phyloP scores from a whole-genome alignment of 1,140 invertebrate species.

The Procambarus clarkii region DNA sequence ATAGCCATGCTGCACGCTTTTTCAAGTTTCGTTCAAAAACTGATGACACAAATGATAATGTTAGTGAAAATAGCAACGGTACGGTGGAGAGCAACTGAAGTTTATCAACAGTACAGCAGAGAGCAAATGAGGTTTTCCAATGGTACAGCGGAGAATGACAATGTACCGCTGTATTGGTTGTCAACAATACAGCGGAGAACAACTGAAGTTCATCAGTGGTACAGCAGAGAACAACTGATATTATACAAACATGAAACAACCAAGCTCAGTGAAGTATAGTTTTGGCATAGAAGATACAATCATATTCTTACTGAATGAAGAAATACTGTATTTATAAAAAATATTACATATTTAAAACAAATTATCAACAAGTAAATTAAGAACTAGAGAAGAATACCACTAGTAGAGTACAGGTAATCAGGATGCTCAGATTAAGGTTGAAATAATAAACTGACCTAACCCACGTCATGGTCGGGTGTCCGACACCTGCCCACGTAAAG shows the following conservation, averaged over 20 bases:
- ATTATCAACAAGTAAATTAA: no score
- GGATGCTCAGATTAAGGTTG: no score
- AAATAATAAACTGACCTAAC: no score
- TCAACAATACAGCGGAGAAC: constrained; percentile 51
- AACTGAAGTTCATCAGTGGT: constrained; percentile 10
- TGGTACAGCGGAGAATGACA: not conserved
- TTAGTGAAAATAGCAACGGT: constrained; percentile 53
- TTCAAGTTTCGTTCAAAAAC: constrained; percentile 63
- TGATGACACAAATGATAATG: constrained; percentile 55
- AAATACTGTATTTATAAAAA: not conserved
- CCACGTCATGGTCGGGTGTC: no score
- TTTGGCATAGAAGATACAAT: not conserved
- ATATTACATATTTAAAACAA: not conserved
- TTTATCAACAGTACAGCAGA: not conserved
- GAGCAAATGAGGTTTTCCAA: not conserved
- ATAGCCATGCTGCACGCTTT: constrained; percentile 54
- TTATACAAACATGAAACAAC: not conserved
- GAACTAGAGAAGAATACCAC: no score
- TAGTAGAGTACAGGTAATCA: no score
- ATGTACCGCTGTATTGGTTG: not conserved
- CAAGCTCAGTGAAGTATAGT: not conserved
- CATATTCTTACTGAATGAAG: no score
- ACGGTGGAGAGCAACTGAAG: constrained; percentile 54
- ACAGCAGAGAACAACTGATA: not conserved
- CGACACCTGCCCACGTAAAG: no score